These are phyloP conservation scores for Vanessa cardui DNA, from an alignment of 2,888 invertebrate genomes.

Conservation along the genomic window DNA sequence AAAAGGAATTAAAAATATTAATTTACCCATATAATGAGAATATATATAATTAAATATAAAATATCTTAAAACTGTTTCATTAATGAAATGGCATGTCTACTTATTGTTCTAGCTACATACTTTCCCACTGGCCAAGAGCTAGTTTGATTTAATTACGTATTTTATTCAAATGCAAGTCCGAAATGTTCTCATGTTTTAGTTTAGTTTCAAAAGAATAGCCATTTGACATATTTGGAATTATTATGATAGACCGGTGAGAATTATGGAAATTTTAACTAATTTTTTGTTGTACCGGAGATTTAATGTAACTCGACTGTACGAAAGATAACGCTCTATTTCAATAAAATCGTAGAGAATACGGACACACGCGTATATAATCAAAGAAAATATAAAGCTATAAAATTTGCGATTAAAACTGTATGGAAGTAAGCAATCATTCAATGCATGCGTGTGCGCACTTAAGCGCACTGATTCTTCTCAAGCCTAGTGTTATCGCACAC, in stretches of 20 bases:
- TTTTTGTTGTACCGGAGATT: conserved; percentile 12
- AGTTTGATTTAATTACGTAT: conserved; percentile 70
- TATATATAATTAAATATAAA: conserved; percentile 14
- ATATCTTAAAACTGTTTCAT: conserved; percentile 31
- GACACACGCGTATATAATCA: not conserved
- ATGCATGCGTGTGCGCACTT: conserved; percentile 61
- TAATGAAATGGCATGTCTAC: conserved; percentile 36
- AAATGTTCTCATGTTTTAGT: conserved; percentile 73
- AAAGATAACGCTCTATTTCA: not conserved
- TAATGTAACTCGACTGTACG: not conserved
- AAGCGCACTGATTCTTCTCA: conserved; percentile 74
- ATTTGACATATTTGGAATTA: conserved; percentile 37
- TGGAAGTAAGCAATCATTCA: conserved; percentile 26
- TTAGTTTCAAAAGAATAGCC: conserved; percentile 63
- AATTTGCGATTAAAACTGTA: conserved; percentile 19
- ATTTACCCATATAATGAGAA: conserved; percentile 3
- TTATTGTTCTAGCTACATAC: conserved; percentile 60
- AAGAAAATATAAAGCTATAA: conserved; percentile 10
- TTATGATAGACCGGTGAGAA: conserved; percentile 20
- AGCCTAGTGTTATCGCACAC: conserved; percentile 79
- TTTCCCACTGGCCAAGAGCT: conserved; percentile 75
- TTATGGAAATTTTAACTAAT: conserved; percentile 13
- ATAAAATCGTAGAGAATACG: not conserved
- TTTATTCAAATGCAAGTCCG: conserved; percentile 61
- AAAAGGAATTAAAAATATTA: not conserved